Percentiles rank a stretch among this genome's conserved stretches.
These are phyloP conservation scores for Protobothrops mucrosquamatus DNA, from an alignment of 2,113 vertebrate species.

Conservation along the genomic window DNA sequence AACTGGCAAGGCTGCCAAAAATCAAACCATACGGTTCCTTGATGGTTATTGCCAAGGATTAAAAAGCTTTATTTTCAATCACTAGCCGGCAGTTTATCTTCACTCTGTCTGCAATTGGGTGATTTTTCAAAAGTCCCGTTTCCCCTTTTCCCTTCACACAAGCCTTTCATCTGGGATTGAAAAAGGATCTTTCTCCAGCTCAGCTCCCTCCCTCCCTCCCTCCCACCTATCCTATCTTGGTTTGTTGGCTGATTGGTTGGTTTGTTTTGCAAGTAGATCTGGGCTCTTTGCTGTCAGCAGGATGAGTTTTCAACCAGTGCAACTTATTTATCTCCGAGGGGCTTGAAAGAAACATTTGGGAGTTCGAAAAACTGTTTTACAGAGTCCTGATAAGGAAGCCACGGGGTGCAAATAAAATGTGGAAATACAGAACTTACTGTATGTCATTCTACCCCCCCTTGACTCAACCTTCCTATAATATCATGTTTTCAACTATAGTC, in stretches of 20 bases:
- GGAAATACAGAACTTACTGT: not conserved
- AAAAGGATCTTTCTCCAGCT: accelerated
- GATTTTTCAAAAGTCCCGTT: conserved; percentile 38
- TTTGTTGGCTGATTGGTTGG: not conserved
- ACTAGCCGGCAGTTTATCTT: not conserved
- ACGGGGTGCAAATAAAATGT: no score
- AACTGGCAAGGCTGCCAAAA: not conserved
- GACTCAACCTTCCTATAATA: not conserved
- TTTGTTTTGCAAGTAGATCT: conserved; percentile 39
- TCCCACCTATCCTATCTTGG: not conserved
- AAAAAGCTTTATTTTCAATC: conserved; percentile 41
- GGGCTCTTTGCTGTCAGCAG: not conserved
- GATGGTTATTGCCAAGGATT: not conserved
- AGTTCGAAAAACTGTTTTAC: not conserved
- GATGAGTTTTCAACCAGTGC: not conserved
- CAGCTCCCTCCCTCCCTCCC: not conserved
- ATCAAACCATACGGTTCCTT: not conserved
- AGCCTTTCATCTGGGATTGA: not conserved
- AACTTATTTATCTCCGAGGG: not conserved
- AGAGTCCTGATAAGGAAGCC: accelerated
- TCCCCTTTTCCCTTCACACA: not conserved
- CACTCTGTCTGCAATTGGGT: not conserved
- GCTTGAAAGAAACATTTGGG: not conserved
- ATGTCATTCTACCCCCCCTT: not conserved
- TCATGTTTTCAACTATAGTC: no score